Evolutionary conservation across 2,888 invertebrate species (phyloP), one percentile per base, ranked within the genome.

Genomic region (Graphium colonna): DNA sequence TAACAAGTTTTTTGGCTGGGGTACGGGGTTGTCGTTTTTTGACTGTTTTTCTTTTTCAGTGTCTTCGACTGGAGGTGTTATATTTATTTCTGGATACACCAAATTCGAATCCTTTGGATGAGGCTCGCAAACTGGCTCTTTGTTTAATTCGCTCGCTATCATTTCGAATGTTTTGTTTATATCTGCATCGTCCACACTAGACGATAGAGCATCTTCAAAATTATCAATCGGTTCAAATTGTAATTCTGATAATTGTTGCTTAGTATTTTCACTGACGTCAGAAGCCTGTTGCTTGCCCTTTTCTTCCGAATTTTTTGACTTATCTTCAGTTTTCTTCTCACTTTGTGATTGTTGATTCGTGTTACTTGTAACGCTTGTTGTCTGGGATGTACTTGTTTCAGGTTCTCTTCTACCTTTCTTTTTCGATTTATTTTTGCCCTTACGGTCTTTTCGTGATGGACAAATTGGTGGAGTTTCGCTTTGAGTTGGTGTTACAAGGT

Each of bases 1-100:
- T 82, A 87, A 63, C 73, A 89, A 90, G 90, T 90, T 90, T 90
- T 90, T 90, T 90, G 90, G 81, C 82, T 77, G 84, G 71, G 84
- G 76, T 64, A 83, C 69, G 3, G 79, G 77, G 40, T 73, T 76
- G 21, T 62, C 46, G 53, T 59, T 56, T 66, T 76, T 72, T 61
- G 67, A 68, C 65, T 70, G 62, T 65, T 55, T 65, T 52, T 67
- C 51, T 39, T 59, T 65, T 33, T 63, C 64, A n/a, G 64, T 63
- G 47, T 65, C 62, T 40, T 68, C 63, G 78, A 77, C 59, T 79
- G 84, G 46, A 69, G 65, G 26, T 80, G 80, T 26, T 75, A 79
- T 49, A 71, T 81, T 41, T 0, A 55, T 55, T 55, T 55, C 12
- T 83, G 68, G 38, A 78, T 85, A 46, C 81, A 83, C 68, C 78